Percentiles rank a stretch among this genome's conserved stretches.
Conservation (phyloP, 1,140 invertebrate genomes). For the Drosophila elegans region DNA sequence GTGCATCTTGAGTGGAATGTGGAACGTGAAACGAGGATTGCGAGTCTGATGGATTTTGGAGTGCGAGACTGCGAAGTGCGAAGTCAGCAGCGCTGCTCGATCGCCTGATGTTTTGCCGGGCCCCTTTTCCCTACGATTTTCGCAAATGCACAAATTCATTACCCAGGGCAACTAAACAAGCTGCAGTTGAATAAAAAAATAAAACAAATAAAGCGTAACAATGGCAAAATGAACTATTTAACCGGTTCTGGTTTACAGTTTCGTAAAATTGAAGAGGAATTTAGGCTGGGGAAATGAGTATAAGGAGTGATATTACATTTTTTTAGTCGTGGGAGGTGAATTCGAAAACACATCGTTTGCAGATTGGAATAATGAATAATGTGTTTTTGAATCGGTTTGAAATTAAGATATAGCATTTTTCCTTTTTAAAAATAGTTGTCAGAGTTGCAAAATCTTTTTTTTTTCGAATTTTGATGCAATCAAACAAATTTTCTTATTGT, state of each 20-base stretch:
- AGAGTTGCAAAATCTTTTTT: not conserved
- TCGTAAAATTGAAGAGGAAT: not conserved
- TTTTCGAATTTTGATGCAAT: not conserved
- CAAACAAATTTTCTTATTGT: constrained; percentile 68
- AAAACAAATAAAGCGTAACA: constrained; percentile 18
- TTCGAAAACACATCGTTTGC: too few relatives aligned
- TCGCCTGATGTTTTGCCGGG: constrained; percentile 68
- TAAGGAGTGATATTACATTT: too few relatives aligned
- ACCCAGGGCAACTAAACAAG: constrained; percentile 41
- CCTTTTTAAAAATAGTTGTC: too few relatives aligned
- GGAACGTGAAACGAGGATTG: constrained; percentile 2
- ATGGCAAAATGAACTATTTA: constrained; percentile 3
- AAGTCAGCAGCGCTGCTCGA: constrained; percentile 53
- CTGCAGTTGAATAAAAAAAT: constrained; percentile 19
- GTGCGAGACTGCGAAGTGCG: constrained; percentile 29
- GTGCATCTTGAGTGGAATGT: constrained; percentile 30
- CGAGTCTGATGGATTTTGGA: constrained; percentile 14
- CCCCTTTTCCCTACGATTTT: constrained; percentile 32
- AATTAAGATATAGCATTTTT: too few relatives aligned
- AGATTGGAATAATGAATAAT: too few relatives aligned
- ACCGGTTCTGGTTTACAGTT: not conserved
- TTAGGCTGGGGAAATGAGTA: not conserved
- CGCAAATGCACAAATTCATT: constrained; percentile 47
- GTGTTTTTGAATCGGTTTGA: too few relatives aligned
- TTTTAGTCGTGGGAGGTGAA: too few relatives aligned